Percentiles rank a stretch among this genome's conserved stretches.
phyloP scores from a whole-genome alignment of 2,113 vertebrate genomes.

The Pteruthius melanotis region DNA sequence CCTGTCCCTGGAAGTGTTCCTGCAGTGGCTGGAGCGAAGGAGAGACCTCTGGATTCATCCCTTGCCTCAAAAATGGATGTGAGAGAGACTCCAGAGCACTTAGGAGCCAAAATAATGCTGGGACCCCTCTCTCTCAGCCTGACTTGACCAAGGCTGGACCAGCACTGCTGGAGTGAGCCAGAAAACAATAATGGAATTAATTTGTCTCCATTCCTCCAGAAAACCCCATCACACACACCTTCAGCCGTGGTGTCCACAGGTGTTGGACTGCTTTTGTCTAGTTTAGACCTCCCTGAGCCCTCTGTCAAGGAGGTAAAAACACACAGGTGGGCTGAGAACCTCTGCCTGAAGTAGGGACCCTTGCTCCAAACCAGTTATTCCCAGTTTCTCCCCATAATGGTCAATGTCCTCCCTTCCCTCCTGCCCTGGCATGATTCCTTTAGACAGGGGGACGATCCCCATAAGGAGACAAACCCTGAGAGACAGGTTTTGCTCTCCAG shows the following conservation, averaged over 20 bases:
- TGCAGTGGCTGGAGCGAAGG: background rate
- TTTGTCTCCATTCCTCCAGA: background rate
- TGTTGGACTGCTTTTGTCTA: background rate
- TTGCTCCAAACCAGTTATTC: background rate
- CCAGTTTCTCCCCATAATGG: background rate
- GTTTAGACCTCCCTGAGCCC: background rate
- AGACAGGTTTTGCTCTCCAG: background rate
- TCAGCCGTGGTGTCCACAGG: background rate
- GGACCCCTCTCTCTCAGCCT: background rate
- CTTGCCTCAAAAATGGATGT: background rate
- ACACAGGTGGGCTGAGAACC: background rate
- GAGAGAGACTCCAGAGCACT: background rate
- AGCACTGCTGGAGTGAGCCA: background rate
- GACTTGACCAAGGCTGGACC: background rate
- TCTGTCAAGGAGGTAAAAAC: background rate
- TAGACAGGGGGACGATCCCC: rapidly evolving
- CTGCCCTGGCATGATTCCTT: background rate
- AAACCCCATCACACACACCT: background rate
- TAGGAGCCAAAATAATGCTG: background rate
- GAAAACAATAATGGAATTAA: background rate
- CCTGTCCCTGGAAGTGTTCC: background rate
- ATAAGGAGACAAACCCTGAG: background rate
- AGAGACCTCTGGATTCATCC: background rate
- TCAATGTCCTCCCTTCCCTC: background rate
- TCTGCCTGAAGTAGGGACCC: background rate